A percentile compares a stretch with the other conserved stretches of the same genome.
phyloP scores from a whole-genome alignment of 1,140 invertebrate genomes.

The Hyles euphorbiae region DNA sequence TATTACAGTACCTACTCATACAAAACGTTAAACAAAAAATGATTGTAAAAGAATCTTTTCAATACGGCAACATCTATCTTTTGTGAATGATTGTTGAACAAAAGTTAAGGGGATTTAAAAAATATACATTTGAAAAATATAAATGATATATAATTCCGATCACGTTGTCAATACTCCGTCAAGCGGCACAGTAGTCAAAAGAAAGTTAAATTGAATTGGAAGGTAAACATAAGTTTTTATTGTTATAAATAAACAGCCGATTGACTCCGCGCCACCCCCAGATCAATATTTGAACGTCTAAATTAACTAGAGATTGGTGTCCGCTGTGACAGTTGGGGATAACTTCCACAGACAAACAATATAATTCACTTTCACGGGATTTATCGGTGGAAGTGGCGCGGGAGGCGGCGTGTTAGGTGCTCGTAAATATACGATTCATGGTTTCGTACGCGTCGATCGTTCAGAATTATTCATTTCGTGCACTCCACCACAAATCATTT shows the following conservation, averaged over 20 bases:
- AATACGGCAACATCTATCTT: no score
- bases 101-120: no score
- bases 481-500: neutral
- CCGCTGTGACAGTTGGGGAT: conserved; percentile 20
- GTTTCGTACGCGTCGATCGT: conserved; percentile 1
- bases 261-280: conserved; percentile 1
- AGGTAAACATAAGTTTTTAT: conserved; percentile 12
- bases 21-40: no score
- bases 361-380: conserved; percentile 28
- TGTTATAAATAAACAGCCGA: conserved; percentile 14
- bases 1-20: no score
- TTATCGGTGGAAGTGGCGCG: conserved; percentile 19
- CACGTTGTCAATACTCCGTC: neutral
- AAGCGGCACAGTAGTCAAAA: conserved; percentile 11
- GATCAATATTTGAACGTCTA: conserved; percentile 26
- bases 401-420: conserved; percentile 4
- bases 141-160: no score
- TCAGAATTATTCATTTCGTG: conserved; percentile 7
- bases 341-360: conserved; percentile 25
- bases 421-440: conserved; percentile 9
- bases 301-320: conserved; percentile 22
- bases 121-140: no score
- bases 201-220: conserved; percentile 15
- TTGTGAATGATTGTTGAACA: no score
- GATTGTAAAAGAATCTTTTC: no score